A percentile compares a stretch with the other conserved stretches of the same genome.
phyloP scores from a whole-genome alignment of 2,113 vertebrate species.

The Chaenogobius annularis region DNA sequence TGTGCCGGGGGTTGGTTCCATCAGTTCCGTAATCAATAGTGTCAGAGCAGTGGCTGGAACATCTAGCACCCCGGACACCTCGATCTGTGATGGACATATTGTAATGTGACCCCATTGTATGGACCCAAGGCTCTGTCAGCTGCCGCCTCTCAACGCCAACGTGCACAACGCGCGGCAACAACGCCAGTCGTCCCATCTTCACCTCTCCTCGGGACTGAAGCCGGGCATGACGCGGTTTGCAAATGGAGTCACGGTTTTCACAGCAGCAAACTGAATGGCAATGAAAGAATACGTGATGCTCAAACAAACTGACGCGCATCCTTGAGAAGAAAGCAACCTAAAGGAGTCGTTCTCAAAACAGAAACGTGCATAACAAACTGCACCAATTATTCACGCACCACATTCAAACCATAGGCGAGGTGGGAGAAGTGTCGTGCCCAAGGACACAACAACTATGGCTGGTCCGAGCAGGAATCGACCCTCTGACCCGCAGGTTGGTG shows the following conservation, averaged over 20 bases:
- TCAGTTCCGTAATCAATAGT: slow-evolving; percentile 4
- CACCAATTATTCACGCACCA: too few relatives aligned
- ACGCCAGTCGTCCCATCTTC: neutral
- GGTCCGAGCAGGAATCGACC: too few relatives aligned
- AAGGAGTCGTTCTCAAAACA: too few relatives aligned
- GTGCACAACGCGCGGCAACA: neutral
- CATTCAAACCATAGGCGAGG: too few relatives aligned
- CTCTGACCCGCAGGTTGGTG: too few relatives aligned
- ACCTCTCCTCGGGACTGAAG: neutral
- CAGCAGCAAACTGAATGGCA: neutral
- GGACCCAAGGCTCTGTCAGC: neutral
- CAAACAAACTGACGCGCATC: too few relatives aligned
- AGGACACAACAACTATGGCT: too few relatives aligned
- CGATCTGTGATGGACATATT: slow-evolving; percentile 1
- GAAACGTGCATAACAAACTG: too few relatives aligned
- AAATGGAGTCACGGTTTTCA: neutral
- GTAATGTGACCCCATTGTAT: too few relatives aligned
- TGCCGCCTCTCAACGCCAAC: neutral
- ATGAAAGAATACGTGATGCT: too few relatives aligned
- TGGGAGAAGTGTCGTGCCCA: too few relatives aligned
- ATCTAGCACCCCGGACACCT: neutral
- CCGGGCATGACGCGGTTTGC: neutral
- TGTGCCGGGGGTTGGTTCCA: neutral
- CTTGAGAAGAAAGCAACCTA: too few relatives aligned
- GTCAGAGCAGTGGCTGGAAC: neutral